These are phyloP conservation scores for Tragopan temminckii DNA, from an alignment of 2,797 vertebrate species.

Conservation along the genomic window DNA sequence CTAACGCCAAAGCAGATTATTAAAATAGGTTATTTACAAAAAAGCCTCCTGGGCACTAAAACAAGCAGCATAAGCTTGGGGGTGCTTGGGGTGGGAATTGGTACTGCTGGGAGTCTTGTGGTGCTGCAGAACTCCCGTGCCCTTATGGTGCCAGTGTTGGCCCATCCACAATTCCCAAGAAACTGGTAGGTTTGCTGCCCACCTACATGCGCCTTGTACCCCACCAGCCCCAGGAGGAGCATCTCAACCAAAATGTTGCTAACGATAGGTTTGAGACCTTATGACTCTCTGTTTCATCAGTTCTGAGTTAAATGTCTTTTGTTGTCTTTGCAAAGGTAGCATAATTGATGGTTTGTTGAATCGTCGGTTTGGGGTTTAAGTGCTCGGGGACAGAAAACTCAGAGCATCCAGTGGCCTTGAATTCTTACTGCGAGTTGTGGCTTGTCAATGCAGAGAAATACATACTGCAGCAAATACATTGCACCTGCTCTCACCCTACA, in stretches of 20 bases:
- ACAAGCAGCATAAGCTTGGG: background rate
- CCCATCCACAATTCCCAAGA: rapidly evolving
- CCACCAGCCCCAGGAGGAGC: background rate
- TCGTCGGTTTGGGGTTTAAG: background rate
- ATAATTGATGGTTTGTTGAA: rapidly evolving
- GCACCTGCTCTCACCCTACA: background rate
- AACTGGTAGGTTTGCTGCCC: background rate
- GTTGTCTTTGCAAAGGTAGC: background rate
- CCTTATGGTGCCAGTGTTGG: rapidly evolving
- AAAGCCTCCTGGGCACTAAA: background rate
- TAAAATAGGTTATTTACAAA: background rate
- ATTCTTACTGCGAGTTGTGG: background rate
- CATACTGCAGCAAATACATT: background rate
- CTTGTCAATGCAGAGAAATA: background rate
- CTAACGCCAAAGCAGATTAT: background rate
- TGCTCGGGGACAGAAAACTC: background rate
- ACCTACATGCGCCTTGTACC: background rate
- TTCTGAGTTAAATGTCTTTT: background rate
- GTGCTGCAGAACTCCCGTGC: rapidly evolving
- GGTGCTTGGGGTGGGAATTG: rapidly evolving
- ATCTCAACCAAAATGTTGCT: background rate
- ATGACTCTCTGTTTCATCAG: background rate
- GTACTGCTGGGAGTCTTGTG: rapidly evolving
- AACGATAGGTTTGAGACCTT: rapidly evolving
- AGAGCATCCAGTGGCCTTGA: rapidly evolving